Conservation (phyloP, 2,113 vertebrate genomes). For the Gadus chalcogrammus region DNA sequence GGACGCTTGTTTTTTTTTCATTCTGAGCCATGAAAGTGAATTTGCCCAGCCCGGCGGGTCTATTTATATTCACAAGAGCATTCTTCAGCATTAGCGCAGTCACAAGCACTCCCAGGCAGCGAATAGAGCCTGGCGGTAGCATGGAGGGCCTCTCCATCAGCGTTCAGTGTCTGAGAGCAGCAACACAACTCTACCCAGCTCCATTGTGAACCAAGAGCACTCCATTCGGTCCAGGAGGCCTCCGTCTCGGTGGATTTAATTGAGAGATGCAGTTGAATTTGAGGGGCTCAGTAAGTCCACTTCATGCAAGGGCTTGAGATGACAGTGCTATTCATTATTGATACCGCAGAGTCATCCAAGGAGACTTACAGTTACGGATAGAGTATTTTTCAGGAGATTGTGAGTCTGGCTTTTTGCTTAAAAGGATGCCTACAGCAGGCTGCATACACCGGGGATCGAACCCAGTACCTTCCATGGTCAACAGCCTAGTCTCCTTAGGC, state of each 20-base stretch:
- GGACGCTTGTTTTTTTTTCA: conserved; percentile 61
- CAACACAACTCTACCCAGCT: neutral
- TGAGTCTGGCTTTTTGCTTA: too few relatives aligned
- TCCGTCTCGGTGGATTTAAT: neutral
- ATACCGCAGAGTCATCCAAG: too few relatives aligned
- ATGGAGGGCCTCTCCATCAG: conserved; percentile 24
- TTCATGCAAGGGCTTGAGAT: too few relatives aligned
- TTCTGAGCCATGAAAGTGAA: conserved; percentile 65
- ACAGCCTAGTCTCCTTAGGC: too few relatives aligned
- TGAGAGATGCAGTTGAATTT: neutral
- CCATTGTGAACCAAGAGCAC: neutral
- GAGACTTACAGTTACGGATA: too few relatives aligned
- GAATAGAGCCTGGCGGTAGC: conserved; percentile 43
- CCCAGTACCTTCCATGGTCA: too few relatives aligned
- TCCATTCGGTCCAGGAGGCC: neutral
- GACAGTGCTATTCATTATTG: too few relatives aligned
- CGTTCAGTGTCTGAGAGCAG: conserved; percentile 22
- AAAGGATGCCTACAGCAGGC: too few relatives aligned
- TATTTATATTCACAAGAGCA: conserved; percentile 71
- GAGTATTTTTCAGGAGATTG: too few relatives aligned
- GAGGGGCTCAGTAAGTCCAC: too few relatives aligned
- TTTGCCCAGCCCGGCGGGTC: conserved; percentile 60
- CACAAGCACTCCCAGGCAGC: conserved; percentile 45
- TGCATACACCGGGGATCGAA: too few relatives aligned
- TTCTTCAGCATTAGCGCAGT: conserved; percentile 62